Conservation (phyloP, 2,113 vertebrate species). For the Lepisosteus oculatus region DNA sequence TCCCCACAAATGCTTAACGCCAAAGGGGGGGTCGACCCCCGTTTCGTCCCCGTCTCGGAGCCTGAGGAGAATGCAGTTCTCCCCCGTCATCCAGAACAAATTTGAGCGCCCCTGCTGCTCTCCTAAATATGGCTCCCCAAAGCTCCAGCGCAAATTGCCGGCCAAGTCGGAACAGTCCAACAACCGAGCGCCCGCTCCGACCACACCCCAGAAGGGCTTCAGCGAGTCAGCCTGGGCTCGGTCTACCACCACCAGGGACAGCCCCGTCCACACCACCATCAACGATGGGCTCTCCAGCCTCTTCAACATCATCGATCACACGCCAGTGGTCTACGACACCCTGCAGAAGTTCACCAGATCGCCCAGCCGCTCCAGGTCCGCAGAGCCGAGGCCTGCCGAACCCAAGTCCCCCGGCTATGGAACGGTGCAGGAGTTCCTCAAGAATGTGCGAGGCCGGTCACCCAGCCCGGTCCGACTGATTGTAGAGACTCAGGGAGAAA, state of each 20-base stretch:
- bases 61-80: slow-evolving; percentile 82
- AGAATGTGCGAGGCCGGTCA: slow-evolving; percentile 75
- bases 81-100: slow-evolving; percentile 87
- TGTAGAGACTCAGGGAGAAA: slow-evolving; percentile 77
- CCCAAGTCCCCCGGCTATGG: slow-evolving; percentile 43
- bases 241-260: slow-evolving; percentile 93
- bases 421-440: slow-evolving; percentile 65
- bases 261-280: slow-evolving; percentile 95
- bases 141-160: slow-evolving; percentile 82
- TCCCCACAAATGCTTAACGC: slow-evolving; percentile 93
- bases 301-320: slow-evolving; percentile 97
- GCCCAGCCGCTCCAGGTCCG: slow-evolving; percentile 74
- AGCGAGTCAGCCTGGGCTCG: slow-evolving; percentile 95
- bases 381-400: slow-evolving; percentile 62
- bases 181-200: slow-evolving; percentile 60
- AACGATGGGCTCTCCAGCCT: slow-evolving; percentile 96
- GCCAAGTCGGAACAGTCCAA: slow-evolving; percentile 66
- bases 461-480: slow-evolving; percentile 85
- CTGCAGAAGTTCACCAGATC: slow-evolving; percentile 81
- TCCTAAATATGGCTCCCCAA: slow-evolving; percentile 94
- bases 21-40: slow-evolving; percentile 82
- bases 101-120: slow-evolving; percentile 96
- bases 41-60: slow-evolving; percentile 89
- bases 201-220: slow-evolving; percentile 81
- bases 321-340: slow-evolving; percentile 74